These are phyloP conservation scores for Malthinus seriepunctatus DNA, from an alignment of 2,888 invertebrate species.

Conservation along the genomic window DNA sequence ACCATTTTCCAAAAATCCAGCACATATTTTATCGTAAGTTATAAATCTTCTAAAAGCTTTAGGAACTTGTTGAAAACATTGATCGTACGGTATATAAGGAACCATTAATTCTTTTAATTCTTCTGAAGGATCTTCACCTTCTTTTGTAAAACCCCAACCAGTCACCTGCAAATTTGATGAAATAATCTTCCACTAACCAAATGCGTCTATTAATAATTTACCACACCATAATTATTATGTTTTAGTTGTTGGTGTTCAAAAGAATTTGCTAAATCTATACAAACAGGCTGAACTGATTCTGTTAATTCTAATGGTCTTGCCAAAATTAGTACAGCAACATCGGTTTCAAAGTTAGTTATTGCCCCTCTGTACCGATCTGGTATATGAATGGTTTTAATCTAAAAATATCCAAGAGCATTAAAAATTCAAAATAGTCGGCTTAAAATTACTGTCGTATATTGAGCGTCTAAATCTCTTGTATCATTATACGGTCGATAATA, in stretches of 20 bases:
- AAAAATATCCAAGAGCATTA: too few species aligned
- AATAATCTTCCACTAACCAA: background rate
- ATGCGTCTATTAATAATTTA: constrained; percentile 31
- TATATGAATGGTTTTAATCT: constrained; percentile 27
- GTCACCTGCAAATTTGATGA: constrained; percentile 36
- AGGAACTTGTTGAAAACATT: constrained; percentile 32
- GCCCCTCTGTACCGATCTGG: constrained; percentile 37
- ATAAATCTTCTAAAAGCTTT: constrained; percentile 28
- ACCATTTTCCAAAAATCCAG: constrained; percentile 28
- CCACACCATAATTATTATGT: constrained; percentile 32
- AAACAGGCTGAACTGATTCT: constrained; percentile 48
- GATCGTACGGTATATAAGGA: constrained; percentile 29
- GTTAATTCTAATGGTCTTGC: constrained; percentile 40
- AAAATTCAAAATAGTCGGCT: too few species aligned
- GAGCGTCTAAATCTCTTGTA: constrained; percentile 31
- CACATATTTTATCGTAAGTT: constrained; percentile 48
- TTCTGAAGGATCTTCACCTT: constrained; percentile 36
- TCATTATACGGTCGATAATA: constrained; percentile 41
- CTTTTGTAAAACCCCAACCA: constrained; percentile 45
- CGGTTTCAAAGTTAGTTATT: constrained; percentile 38
- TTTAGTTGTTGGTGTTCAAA: constrained; percentile 16
- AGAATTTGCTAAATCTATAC: constrained; percentile 39
- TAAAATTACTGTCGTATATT: constrained; percentile 6
- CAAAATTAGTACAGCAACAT: constrained; percentile 49
- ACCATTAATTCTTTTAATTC: constrained; percentile 33